Evolutionary conservation across 1,140 invertebrate species (phyloP), one percentile per base, ranked within the genome.

Genomic region (Melitaea cinxia): DNA sequence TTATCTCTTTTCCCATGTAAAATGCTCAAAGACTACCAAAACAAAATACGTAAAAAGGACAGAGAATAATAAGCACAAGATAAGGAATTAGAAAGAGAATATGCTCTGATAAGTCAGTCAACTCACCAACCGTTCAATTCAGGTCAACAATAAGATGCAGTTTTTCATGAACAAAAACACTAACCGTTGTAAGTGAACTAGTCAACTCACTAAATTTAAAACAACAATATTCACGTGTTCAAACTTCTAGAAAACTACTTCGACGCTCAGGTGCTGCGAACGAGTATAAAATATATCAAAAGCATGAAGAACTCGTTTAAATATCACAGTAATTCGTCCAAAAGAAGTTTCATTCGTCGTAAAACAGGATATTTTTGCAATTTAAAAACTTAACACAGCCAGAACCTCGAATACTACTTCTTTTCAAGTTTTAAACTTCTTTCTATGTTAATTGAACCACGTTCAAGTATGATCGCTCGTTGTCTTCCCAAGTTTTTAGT

Each of bases 371-470:
- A 65, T 53, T 57, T 65, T 52, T 65, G 45, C 62, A 58, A 65
- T 65, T 33, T 47, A 65, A 65, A 57, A 65, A 65, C 62, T 58
- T 52, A 52, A 58, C 19, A 23, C 52, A 63, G 42, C 55, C 54
- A 42, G 37, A 58, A 42, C 53, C 45, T 56, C 53, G 28, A 45
- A 64, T 56, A 64, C 53, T 50, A 65, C 30, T 42, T 37, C 47
- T 58, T 65, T 65, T 65, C 37, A 50, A 56, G 23, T 65, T 65
- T 65, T 58, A 59, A 65, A 54, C 33, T 65, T 57, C 49, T 65
- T 47, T 47, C 33, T 65, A 65, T 65, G 63, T 37, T 59, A 65
- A 65, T 65, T 45, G 56, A 49, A 52, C 47, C 45, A 60, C 45
- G 47, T 50, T 24, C 45, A 35, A 33, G 58, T 17, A 49, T 12